Base-by-base conservation (phyloP, 2,797 vertebrate genomes). In the Naso thynnoides region DNA sequence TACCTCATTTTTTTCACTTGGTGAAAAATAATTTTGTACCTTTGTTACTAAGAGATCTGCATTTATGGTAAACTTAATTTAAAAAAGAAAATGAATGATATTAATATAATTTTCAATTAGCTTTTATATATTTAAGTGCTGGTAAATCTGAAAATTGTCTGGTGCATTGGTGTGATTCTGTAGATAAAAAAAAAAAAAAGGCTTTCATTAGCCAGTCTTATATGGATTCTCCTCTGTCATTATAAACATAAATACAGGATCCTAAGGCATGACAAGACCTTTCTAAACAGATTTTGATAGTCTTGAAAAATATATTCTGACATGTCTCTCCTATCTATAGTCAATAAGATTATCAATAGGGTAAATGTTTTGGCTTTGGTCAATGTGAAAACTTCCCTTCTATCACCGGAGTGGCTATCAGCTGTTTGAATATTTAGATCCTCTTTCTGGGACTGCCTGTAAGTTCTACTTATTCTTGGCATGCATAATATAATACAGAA, bases 1-100 rank as follows among this genome's bases (percentile, higher is more conserved):
- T 99, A 99, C 97, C 97, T 99, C 97, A 99, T 98, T 99, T 99
- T 98, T 99, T 98, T 97, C 97, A 98, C 97, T 99, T 98, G 97
- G 97, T 97, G 96, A 98, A 97, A 98, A 97, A 98, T 98, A 97
- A 98, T 99, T 99, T 99, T 99, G 96, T 99, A 99, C 97, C 97
- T 99, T 99, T 99, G 98, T 99, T 99, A 99, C 97, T 96, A 97
- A 98, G 96, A 98, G 96, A 99, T 97, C 97, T 97, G 97, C 97
- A 98, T 98, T 98, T 97, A 98, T 94, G 91, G 92, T 94, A 93
- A 95, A 93, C 96, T 98, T 97, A 96, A 97, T 97, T 98, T 97
- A 97, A 97, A 92, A 91, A 91, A 89, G 78, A 89, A 96, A 96
- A 95, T 95, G 95, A 97, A 97, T 96, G 96, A 97, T 97, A 97